A percentile compares a stretch with the other conserved stretches of the same genome.
phyloP scores from a whole-genome alignment of 2,113 vertebrate species.

The Thamnophis sirtalis region DNA sequence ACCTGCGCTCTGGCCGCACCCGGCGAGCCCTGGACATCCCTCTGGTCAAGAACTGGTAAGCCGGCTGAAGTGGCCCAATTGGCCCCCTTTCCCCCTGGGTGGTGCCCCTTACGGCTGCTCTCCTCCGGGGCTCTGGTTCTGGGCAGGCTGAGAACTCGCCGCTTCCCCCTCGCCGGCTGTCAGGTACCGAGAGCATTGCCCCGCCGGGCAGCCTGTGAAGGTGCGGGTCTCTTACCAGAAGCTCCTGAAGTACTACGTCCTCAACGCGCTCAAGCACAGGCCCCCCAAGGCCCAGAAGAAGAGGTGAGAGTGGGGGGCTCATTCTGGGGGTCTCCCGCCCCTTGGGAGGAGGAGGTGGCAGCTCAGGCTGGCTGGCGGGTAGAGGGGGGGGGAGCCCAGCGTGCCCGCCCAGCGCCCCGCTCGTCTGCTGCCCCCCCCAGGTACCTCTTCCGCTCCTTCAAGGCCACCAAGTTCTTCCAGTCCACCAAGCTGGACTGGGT shows the following conservation, averaged over 20 bases:
- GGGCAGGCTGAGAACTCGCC: not conserved
- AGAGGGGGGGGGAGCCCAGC: accelerated
- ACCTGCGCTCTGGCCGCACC: constrained; percentile 93
- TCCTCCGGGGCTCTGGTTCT: not conserved
- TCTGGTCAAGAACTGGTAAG: constrained; percentile 95
- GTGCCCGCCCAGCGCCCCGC: too few relatives aligned
- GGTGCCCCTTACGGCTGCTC: not conserved
- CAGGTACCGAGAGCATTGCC: constrained; percentile 98
- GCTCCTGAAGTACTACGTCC: constrained; percentile 96
- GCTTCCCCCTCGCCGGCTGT: not conserved
- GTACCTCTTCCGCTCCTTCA: constrained; percentile 98
- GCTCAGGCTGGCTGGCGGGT: not conserved
- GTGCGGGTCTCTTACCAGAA: constrained; percentile 98
- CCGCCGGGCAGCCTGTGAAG: constrained; percentile 96
- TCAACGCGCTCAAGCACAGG: constrained; percentile 96
- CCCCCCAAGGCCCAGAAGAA: constrained; percentile 98
- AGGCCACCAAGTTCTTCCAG: constrained; percentile 98
- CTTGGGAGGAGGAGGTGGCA: not conserved
- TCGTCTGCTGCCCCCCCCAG: constrained; percentile 57
- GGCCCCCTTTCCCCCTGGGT: too few relatives aligned
- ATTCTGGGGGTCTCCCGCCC: not conserved
- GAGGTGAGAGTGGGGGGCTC: constrained; percentile 70
- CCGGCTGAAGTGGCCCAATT: not conserved
- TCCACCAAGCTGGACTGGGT: constrained; percentile 99
- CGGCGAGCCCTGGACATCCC: constrained; percentile 94